phyloP scores from a whole-genome alignment of 2,888 invertebrate species.

The Orchesella flavescens region DNA sequence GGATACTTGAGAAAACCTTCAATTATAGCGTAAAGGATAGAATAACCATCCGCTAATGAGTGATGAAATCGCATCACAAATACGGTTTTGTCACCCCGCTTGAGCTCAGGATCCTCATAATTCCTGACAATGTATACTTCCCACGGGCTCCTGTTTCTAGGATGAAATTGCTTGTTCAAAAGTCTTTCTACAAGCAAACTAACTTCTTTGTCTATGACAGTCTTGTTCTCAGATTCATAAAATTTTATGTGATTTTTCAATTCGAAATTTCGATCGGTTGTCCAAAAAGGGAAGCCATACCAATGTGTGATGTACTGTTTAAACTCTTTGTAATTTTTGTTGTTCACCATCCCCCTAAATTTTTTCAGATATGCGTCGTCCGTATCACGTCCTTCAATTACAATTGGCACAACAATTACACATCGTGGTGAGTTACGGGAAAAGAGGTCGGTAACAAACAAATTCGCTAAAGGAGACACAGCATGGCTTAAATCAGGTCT shows the following conservation, averaged over 20 bases:
- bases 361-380: not conserved
- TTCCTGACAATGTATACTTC: conserved; percentile 32
- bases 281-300: conserved; percentile 42
- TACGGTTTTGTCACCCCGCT: conserved; percentile 1
- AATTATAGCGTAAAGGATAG: conserved; percentile 33
- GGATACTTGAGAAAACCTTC: conserved; percentile 21
- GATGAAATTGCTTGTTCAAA: conserved; percentile 40
- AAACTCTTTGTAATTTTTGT: conserved; percentile 42
- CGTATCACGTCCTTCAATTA: conserved; percentile 11
- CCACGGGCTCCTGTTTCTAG: conserved; percentile 36
- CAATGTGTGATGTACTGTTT: conserved; percentile 34
- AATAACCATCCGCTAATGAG: conserved; percentile 41
- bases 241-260: conserved; percentile 27
- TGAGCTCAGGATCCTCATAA: conserved; percentile 30
- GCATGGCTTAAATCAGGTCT: conserved; percentile 20
- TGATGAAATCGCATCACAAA: conserved; percentile 35
- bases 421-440: conserved; percentile 32
- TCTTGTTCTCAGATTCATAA: not conserved
- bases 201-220: not conserved
- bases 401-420: conserved; percentile 22
- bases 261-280: conserved; percentile 33
- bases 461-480: conserved; percentile 27
- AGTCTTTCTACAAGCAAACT: conserved; percentile 8
- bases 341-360: conserved; percentile 24
- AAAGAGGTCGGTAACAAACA: conserved; percentile 31